Evolutionary conservation across 2,113 vertebrate genomes (phyloP).

Genomic region (Menidia beryllina): DNA sequence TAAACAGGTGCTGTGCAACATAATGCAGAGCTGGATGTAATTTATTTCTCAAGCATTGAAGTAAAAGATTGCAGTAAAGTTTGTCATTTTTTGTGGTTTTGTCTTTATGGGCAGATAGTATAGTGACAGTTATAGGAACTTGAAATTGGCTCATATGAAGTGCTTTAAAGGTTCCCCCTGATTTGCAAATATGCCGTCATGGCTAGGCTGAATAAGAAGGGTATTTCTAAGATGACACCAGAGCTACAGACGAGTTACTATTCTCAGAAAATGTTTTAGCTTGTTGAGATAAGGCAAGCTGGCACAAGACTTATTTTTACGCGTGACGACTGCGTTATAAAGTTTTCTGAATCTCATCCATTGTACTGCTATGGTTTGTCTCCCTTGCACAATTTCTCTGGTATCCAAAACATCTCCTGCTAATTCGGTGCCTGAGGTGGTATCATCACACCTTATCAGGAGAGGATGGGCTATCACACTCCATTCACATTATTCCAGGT

Average conservation of each 20-base stretch:
- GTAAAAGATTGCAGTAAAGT: slow-evolving; percentile 23
- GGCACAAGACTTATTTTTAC: background rate
- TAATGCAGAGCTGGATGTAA: slow-evolving; percentile 19
- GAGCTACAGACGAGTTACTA: background rate
- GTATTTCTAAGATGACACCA: background rate
- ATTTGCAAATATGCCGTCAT: background rate
- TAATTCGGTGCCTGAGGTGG: background rate
- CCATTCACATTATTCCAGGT: background rate
- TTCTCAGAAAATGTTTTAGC: background rate
- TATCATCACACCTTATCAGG: background rate
- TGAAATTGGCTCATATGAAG: background rate
- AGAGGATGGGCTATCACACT: background rate
- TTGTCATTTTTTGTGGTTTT: slow-evolving; percentile 5
- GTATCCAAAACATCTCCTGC: background rate
- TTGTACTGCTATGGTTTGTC: background rate
- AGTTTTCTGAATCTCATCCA: background rate
- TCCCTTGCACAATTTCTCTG: background rate
- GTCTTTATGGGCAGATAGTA: background rate
- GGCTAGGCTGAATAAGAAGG: too few relatives aligned
- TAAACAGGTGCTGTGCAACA: background rate
- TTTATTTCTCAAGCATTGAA: slow-evolving; percentile 42
- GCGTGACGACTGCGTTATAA: background rate
- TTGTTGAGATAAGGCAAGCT: background rate
- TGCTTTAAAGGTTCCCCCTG: background rate
- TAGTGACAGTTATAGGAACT: background rate